Evolutionary conservation across 1,140 invertebrate species (phyloP), one percentile per base, ranked within the genome.

Genomic region (Drosophila melanica): DNA sequence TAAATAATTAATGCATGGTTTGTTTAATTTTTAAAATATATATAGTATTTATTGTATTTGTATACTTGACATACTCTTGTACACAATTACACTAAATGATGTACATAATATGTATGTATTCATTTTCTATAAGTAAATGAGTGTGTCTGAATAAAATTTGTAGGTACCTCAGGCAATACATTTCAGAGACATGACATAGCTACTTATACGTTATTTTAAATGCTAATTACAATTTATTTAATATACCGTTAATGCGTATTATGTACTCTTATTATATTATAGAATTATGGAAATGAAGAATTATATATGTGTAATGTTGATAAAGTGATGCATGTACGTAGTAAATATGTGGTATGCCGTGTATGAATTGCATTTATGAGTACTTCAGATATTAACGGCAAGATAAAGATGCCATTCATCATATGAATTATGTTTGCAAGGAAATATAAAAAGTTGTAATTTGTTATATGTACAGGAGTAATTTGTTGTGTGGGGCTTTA

Each of bases 111-210:
- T 69, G 35, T 54, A 35, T 65, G 68, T 69, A 54, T 58, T 58
- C 55, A 58, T 58, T 58, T 58, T 79, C 68, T 81, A 66, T 67
- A 70, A 60, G 75, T 82, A 82, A 80, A 77, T 87, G 84, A 79
- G 77, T 86, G 67, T 71, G 79, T 89, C 79, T 82, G 84, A 73
- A 57, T 82, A 77, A 84, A 84, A 79, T 89, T 73, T 89, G 84
- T 87, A 89, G 82, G 82, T 87, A 87, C 82, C 82, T 89, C 89
- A 87, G 84, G 82, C 50, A 84, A 74, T 89, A 87, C 84, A 86
- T 86, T 72, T 75, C 63, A 87, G 75, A 82, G 82, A 87, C 79
- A 75, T 78, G 69, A 86, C 68, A 60, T 76, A 76, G 57, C 64
- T 74, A 69, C 47, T 63, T 63, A 51, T 39, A 39, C 44, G 37